These are phyloP conservation scores for Neodontobutis hainanensis DNA, from an alignment of 2,113 vertebrate species.

Conservation along the genomic window DNA sequence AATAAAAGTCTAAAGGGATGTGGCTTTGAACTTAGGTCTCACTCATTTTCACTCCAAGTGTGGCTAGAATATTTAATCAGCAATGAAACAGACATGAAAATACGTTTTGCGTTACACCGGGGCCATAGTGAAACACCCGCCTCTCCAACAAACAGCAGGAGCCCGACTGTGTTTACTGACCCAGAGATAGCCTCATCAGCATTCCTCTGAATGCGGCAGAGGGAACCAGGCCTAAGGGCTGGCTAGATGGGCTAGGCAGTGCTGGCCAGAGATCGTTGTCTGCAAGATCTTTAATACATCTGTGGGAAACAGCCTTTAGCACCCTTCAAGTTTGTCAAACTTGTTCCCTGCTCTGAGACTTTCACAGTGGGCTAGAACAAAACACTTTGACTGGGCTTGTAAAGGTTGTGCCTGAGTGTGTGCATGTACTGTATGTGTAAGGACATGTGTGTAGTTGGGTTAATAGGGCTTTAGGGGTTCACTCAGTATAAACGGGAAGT, in stretches of 20 bases:
- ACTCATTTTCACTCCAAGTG: constrained; percentile 34
- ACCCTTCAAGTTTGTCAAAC: constrained; percentile 74
- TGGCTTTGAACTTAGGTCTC: constrained; percentile 36
- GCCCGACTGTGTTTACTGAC: constrained; percentile 40
- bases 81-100: constrained; percentile 31
- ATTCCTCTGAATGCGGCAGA: constrained; percentile 48
- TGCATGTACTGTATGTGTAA: constrained; percentile 57
- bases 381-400: constrained; percentile 52
- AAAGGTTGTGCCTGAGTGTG: constrained; percentile 25
- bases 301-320: constrained; percentile 54
- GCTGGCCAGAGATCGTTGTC: constrained; percentile 33
- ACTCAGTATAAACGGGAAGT: constrained; percentile 66
- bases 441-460: constrained; percentile 67
- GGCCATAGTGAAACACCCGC: not conserved
- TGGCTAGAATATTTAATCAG: constrained; percentile 50
- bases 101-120: not conserved
- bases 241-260: constrained; percentile 31
- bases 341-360: constrained; percentile 75
- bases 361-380: constrained; percentile 67
- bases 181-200: constrained; percentile 41
- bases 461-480: constrained; percentile 74
- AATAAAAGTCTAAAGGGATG: constrained; percentile 25
- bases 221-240: constrained; percentile 27
- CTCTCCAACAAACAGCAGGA: constrained; percentile 50
- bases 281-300: constrained; percentile 40